Base-by-base conservation (phyloP, 2,113 vertebrate species). In the Oreochromis niloticus region DNA sequence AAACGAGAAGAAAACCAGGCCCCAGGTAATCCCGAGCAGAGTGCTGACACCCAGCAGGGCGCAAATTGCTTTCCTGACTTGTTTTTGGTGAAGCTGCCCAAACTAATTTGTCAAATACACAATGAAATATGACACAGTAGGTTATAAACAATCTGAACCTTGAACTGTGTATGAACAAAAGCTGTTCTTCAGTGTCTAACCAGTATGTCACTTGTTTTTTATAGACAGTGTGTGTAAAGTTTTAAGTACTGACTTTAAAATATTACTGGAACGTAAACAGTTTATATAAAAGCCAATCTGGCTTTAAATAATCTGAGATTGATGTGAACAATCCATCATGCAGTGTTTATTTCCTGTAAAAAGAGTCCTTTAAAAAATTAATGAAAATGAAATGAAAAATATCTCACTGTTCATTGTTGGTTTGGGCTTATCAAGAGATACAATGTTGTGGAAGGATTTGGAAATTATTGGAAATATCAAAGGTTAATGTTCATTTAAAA, bases 1-100 rank as follows among this genome's bases (percentile, higher is more conserved):
- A 9, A 90, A 93, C 2, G 93, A 89, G 66, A 95, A 93, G 86
- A 95, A 93, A 56, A 89, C 9, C 36, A 94, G 81, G 24, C 93
- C 93, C 93, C 91, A 95, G 39, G 90, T 81, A 8, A 94, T 30
- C 22, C 95, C 95, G 3, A 95, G 93, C 75, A 95, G 85, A 36
- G 16, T 32, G 27, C 16, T 85, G 86, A 96, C 6, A 8, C 91
- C 90, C 82, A 95, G 82, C 48, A 95, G 13, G 22, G 86, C 81
- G 3, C 39, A 85, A 16, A 71, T 34, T 43, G 89, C 84, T 32
- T 27, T 57, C 80, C 55, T 84, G 34, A 14, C 73, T 59, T 27
- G 57, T 22, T 36, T 10, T 7, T 17, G 13, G 4, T 81, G 22
- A 10, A 5, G 57, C 22, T 80, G 68, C 7, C 82, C 84, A 52